phyloP scores from a whole-genome alignment of 2,888 invertebrate species.

The Mesochorus sp. region DNA sequence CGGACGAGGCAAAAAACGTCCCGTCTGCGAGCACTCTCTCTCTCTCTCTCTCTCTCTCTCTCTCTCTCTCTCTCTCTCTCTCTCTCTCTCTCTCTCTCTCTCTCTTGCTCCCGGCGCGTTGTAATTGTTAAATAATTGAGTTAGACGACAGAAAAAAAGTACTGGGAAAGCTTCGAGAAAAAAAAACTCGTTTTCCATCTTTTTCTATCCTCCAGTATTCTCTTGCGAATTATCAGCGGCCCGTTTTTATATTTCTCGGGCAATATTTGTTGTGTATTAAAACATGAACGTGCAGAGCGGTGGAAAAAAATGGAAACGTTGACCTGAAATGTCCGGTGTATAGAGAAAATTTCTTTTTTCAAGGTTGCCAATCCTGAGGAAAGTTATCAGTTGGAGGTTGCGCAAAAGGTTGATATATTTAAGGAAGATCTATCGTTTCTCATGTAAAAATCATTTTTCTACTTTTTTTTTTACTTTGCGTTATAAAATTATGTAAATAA shows the following conservation, averaged over 20 bases:
- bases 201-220: background rate
- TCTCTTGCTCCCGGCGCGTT: no score
- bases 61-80: no score
- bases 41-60: no score
- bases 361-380: no score
- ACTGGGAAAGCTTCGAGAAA: background rate
- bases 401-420: no score
- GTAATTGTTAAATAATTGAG: constrained; percentile 28
- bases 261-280: background rate
- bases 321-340: constrained; percentile 6
- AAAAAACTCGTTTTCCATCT: background rate
- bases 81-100: no score
- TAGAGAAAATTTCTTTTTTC: background rate
- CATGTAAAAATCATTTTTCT: no score
- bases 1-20: constrained; percentile 15
- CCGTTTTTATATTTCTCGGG: background rate
- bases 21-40: background rate
- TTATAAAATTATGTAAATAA: no score
- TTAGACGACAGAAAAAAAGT: background rate
- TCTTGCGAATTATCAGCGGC: background rate
- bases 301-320: background rate
- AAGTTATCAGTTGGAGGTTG: no score
- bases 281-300: background rate
- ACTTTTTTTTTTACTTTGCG: constrained; percentile 28
- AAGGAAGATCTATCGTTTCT: no score